Evolutionary conservation across 2,797 vertebrate genomes (phyloP).

Genomic region (Pipistrellus pygmaeus): DNA sequence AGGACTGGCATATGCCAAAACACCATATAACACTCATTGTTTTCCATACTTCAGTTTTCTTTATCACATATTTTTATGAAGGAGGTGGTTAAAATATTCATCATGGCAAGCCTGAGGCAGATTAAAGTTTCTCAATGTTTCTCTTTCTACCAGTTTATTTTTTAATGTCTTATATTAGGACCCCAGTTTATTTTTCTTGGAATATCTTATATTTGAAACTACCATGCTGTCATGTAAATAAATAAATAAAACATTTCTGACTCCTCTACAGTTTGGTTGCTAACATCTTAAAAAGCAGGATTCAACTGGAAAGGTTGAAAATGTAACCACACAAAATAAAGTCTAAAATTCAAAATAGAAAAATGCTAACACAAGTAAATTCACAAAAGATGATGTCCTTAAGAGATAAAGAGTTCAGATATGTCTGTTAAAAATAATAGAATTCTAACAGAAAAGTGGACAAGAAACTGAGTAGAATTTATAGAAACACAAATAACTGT

Average conservation of each 20-base stretch:
- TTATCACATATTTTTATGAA: neutral
- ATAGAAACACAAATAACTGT: neutral
- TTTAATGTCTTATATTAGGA: neutral
- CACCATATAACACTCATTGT: neutral
- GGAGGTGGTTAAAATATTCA: neutral
- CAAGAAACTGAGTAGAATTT: neutral
- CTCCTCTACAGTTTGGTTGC: neutral
- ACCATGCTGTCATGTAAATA: neutral
- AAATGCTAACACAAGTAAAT: neutral
- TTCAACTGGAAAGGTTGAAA: neutral
- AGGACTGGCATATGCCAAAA: neutral
- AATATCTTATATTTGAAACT: neutral
- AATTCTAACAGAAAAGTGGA: neutral
- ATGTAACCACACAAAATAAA: slow-evolving; percentile 14
- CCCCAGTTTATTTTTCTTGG: neutral
- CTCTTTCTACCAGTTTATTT: neutral
- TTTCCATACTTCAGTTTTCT: neutral
- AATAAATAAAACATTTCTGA: neutral
- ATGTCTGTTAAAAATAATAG: slow-evolving; percentile 31
- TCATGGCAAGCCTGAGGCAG: neutral
- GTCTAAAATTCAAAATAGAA: neutral
- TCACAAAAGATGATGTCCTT: neutral
- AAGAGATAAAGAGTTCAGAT: neutral
- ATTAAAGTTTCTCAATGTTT: neutral
- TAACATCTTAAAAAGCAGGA: neutral